Conservation (phyloP, 1,140 invertebrate genomes). For the Mactra quadrangularis region DNA sequence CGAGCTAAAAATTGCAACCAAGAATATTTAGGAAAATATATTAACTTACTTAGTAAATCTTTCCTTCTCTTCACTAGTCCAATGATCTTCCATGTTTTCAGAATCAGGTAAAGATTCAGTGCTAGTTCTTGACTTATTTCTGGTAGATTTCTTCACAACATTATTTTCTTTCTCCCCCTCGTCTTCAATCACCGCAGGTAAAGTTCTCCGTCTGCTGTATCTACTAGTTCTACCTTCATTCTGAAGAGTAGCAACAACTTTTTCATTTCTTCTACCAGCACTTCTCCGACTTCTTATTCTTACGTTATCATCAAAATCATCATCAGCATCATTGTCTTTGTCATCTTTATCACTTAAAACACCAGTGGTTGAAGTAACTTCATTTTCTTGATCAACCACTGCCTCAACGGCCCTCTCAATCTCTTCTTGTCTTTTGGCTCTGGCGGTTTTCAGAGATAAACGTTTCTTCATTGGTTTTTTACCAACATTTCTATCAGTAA, state of each 20-base stretch:
- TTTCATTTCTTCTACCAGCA: not conserved
- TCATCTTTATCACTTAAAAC: not conserved
- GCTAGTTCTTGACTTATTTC: not conserved
- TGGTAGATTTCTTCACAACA: not conserved
- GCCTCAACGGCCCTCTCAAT: too few species aligned
- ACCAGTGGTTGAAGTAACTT: conserved; percentile 44
- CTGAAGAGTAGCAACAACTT: not conserved
- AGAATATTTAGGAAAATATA: too few species aligned
- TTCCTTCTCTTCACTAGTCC: conserved; percentile 31
- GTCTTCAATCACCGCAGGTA: conserved; percentile 10
- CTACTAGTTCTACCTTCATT: conserved; percentile 1
- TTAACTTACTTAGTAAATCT: conserved; percentile 36
- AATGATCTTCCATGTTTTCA: not conserved
- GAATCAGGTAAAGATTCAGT: not conserved
- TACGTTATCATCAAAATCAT: not conserved
- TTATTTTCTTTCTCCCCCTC: not conserved
- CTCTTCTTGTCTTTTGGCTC: not conserved
- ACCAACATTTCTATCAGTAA: not conserved
- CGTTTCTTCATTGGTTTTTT: not conserved
- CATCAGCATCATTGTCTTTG: not conserved
- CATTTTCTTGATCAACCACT: conserved; percentile 24
- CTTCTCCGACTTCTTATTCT: not conserved
- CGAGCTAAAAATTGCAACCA: too few species aligned
- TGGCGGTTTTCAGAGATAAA: not conserved
- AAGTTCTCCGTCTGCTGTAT: not conserved